A percentile compares a stretch with the other conserved stretches of the same genome.
phyloP scores from a whole-genome alignment of 1,140 invertebrate species.

The Formica selysi region DNA sequence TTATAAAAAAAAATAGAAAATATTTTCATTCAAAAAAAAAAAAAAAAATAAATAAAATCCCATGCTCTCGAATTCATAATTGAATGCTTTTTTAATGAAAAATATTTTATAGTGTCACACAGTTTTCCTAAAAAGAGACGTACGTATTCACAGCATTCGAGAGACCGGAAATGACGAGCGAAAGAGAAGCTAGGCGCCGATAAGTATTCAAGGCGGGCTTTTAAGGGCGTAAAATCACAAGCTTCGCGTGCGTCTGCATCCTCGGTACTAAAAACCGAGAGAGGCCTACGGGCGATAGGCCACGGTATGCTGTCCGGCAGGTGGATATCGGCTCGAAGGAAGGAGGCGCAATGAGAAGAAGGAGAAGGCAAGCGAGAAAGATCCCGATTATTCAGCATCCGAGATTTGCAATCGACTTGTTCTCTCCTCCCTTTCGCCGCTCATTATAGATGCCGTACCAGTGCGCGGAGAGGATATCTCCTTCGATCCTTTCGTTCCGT shows the following conservation, averaged over 20 bases:
- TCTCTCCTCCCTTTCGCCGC: conserved; percentile 77
- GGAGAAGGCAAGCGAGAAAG: conserved; percentile 60
- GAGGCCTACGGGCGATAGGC: conserved; percentile 66
- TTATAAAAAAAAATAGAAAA: not conserved
- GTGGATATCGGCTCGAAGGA: conserved; percentile 66
- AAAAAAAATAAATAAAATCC: not conserved
- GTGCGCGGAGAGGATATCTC: conserved; percentile 50
- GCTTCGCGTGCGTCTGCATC: conserved; percentile 35
- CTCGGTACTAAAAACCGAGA: conserved; percentile 68
- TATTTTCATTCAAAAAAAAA: not conserved
- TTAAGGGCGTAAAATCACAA: conserved; percentile 55
- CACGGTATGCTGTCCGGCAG: conserved; percentile 66
- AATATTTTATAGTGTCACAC: not conserved
- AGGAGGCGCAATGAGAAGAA: conserved; percentile 21
- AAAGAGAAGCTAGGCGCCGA: not conserved
- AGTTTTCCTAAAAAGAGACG: not conserved
- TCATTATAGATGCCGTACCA: conserved; percentile 77
- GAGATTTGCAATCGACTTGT: conserved; percentile 80
- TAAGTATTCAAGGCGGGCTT: conserved; percentile 27
- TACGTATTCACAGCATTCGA: not conserved
- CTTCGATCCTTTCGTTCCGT: not conserved
- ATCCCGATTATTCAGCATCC: conserved; percentile 80
- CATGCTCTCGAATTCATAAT: not conserved
- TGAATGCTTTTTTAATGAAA: not conserved
- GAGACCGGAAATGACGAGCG: not conserved